Evolutionary conservation across 2,797 vertebrate species (phyloP).

Genomic region (Myotis planiceps): DNA sequence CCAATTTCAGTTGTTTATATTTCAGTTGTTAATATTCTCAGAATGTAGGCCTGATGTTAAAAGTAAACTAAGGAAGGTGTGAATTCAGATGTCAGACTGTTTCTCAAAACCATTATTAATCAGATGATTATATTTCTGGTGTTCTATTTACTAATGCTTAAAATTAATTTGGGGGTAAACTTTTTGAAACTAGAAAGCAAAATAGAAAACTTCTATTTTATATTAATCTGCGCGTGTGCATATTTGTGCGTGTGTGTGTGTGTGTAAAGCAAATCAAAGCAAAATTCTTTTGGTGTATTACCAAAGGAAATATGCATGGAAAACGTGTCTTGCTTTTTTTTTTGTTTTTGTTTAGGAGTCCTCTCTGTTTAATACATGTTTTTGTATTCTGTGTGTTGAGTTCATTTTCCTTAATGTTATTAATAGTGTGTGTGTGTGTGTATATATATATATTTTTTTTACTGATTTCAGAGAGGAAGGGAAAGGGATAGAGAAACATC

Average conservation of each 20-base stretch:
- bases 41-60: neutral
- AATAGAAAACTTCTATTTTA: slow-evolving; percentile 21
- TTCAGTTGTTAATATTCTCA: slow-evolving; percentile 4
- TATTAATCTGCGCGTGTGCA: neutral
- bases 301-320: slow-evolving; percentile 4
- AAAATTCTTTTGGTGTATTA: slow-evolving; percentile 36
- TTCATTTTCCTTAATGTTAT: slow-evolving; percentile 53
- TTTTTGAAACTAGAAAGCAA: slow-evolving; percentile 31
- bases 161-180: neutral
- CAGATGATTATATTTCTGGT: neutral
- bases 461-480: too few species aligned
- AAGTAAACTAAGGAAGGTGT: neutral
- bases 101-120: neutral
- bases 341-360: neutral
- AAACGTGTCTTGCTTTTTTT: neutral
- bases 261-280: slow-evolving; percentile 13
- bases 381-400: neutral
- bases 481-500: too few species aligned
- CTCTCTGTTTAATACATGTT: slow-evolving; percentile 24
- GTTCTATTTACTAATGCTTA: slow-evolving; percentile 34
- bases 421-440: neutral
- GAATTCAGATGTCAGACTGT: neutral
- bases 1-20: neutral
- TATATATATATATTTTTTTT: too few species aligned
- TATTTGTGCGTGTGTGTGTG: neutral